phyloP scores from a whole-genome alignment of 2,113 vertebrate genomes.

The Periophthalmus modestus region DNA sequence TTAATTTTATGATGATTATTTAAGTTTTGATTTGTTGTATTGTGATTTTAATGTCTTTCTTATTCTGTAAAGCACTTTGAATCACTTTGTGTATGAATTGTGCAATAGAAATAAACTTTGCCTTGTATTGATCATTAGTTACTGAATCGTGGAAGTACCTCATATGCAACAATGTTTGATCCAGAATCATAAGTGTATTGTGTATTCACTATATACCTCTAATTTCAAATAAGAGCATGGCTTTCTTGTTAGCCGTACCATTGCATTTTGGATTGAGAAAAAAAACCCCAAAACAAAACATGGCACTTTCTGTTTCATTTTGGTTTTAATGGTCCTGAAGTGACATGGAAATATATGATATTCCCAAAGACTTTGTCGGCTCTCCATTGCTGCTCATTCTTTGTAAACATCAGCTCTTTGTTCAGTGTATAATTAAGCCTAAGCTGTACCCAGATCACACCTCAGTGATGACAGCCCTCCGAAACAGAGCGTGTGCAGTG shows the following conservation, averaged over 20 bases:
- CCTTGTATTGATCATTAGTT: no score
- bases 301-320: background rate
- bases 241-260: background rate
- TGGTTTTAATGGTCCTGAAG: background rate
- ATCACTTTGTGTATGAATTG: no score
- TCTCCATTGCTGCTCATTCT: background rate
- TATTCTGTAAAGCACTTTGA: no score
- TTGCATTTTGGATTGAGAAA: background rate
- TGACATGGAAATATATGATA: background rate
- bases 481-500: conserved; percentile 18
- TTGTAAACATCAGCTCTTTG: conserved; percentile 3
- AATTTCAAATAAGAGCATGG: no score
- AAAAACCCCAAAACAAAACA: background rate
- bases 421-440: conserved; percentile 27
- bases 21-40: no score
- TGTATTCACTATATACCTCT: background rate
- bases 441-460: conserved; percentile 23
- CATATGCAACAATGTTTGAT: no score
- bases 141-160: no score
- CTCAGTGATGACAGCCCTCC: conserved; percentile 35
- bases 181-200: no score
- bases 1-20: no score
- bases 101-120: no score
- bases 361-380: background rate
- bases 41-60: no score